These are phyloP conservation scores for Tanypteryx hageni DNA, from an alignment of 2,888 invertebrate genomes.

Conservation along the genomic window DNA sequence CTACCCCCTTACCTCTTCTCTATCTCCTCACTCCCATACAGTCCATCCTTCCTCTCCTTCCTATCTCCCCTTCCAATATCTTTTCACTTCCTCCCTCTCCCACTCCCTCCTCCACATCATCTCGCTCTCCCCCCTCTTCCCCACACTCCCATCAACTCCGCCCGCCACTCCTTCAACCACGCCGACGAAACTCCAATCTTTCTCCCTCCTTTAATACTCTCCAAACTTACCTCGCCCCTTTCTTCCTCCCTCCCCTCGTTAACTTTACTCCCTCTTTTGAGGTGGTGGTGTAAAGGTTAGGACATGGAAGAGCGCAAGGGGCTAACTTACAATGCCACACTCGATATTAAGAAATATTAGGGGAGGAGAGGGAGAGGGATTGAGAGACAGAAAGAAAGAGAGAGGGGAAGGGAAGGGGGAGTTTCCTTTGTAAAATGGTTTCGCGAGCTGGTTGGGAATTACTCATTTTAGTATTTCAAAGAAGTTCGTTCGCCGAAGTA, in stretches of 20 bases:
- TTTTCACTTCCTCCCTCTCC: constrained; percentile 74
- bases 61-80: constrained; percentile 71
- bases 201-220: constrained; percentile 59
- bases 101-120: constrained; percentile 70
- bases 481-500: neutral
- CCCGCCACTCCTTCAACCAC: constrained; percentile 10
- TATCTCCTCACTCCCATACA: constrained; percentile 67
- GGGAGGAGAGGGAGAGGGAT: neutral
- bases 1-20: neutral
- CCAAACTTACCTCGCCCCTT: constrained; percentile 65
- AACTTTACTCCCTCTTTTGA: constrained; percentile 64
- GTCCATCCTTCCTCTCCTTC: constrained; percentile 72
- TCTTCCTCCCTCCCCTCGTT: constrained; percentile 52
- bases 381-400: too few relatives aligned
- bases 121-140: too few relatives aligned
- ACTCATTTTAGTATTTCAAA: constrained; percentile 2
- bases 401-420: too few relatives aligned
- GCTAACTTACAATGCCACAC: constrained; percentile 38
- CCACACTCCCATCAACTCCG: too few relatives aligned
- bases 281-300: constrained; percentile 62
- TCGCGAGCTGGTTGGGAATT: neutral
- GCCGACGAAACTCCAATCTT: neutral
- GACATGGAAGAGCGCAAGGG: constrained; percentile 63
- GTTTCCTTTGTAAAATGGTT: neutral
- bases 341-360: constrained; percentile 34